These are phyloP conservation scores for Eleutherodactylus coqui DNA, from an alignment of 2,797 vertebrate species.

Conservation along the genomic window DNA sequence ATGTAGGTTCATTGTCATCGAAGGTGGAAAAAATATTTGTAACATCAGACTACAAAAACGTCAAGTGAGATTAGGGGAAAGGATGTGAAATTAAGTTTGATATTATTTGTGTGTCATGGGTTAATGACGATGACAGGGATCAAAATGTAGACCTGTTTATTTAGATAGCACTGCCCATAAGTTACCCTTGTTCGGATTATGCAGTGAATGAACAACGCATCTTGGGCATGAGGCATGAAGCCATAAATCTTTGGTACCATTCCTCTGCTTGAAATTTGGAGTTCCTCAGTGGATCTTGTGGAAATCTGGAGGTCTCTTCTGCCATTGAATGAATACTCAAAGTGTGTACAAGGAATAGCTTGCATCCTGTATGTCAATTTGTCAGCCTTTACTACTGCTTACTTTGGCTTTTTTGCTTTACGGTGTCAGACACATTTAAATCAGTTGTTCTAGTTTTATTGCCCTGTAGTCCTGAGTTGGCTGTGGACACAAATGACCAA, in stretches of 20 bases:
- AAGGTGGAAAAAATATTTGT: too few species aligned
- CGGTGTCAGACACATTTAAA: not conserved
- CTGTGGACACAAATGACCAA: not conserved
- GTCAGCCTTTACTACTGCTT: not conserved
- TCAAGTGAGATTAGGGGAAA: too few species aligned
- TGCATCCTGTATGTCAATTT: conserved; percentile 9
- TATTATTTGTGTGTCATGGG: not conserved
- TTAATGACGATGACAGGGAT: too few species aligned
- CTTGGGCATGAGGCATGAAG: not conserved
- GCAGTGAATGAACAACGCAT: not conserved
- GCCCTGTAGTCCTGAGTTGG: not conserved
- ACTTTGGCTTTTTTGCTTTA: not conserved
- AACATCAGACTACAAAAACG: too few species aligned
- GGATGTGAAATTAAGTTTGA: not conserved
- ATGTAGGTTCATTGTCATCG: too few species aligned
- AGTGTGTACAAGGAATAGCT: not conserved
- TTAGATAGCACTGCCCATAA: too few species aligned
- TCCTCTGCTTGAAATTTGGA: not conserved
- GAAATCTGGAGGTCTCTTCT: not conserved
- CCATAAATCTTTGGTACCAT: too few species aligned
- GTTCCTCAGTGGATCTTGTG: not conserved
- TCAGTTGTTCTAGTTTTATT: not conserved
- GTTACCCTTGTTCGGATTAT: too few species aligned
- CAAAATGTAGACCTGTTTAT: too few species aligned
- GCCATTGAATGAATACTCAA: not conserved